phyloP scores from a whole-genome alignment of 2,113 vertebrate species.

The Uria aalge region DNA sequence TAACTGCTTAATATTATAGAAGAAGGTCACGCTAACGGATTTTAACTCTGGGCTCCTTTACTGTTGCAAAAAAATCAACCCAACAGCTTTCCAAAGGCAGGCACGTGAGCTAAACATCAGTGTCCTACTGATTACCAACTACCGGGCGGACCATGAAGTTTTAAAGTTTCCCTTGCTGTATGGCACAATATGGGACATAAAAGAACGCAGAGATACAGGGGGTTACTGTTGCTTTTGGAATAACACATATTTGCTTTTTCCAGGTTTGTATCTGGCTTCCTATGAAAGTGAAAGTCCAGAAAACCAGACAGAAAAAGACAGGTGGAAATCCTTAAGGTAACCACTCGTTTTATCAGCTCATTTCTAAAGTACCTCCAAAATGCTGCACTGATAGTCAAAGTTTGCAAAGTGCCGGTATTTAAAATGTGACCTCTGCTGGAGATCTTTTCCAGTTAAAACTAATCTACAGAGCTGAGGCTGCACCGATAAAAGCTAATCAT shows the following conservation, averaged over 20 bases:
- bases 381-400: neutral
- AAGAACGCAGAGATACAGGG: neutral
- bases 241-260: neutral
- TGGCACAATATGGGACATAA: neutral
- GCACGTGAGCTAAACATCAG: neutral
- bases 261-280: slow-evolving; percentile 82
- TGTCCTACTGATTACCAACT: neutral
- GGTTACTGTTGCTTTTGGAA: neutral
- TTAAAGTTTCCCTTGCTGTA: neutral
- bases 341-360: neutral
- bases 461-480: neutral
- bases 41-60: neutral
- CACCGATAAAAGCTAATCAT: neutral
- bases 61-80: neutral
- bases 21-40: neutral
- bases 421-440: neutral
- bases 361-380: neutral
- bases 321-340: slow-evolving; percentile 82
- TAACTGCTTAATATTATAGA: neutral
- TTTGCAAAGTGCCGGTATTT: neutral
- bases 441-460: neutral
- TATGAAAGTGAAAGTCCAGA: slow-evolving; percentile 84
- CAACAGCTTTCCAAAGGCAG: neutral
- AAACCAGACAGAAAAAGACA: slow-evolving; percentile 82
- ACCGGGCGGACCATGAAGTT: neutral